phyloP scores from a whole-genome alignment of 2,888 invertebrate genomes.

The Parochlus steinenii region DNA sequence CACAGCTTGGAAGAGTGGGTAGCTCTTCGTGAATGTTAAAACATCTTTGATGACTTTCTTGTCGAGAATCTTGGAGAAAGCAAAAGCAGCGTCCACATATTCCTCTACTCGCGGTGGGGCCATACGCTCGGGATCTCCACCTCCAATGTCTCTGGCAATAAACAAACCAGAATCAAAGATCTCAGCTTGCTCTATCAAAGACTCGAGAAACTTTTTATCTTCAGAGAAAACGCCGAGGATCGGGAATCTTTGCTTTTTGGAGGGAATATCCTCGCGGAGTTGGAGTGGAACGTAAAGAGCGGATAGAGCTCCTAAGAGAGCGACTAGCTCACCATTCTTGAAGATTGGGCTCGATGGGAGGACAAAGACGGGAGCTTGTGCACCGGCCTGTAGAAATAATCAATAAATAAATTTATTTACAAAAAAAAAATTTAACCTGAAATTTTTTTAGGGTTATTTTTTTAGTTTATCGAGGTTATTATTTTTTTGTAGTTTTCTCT shows the following conservation, averaged over 20 bases:
- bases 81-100: conserved; percentile 50
- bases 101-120: conserved; percentile 58
- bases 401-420: no score
- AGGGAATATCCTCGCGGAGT: conserved; percentile 53
- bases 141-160: conserved; percentile 51
- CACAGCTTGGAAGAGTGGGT: conserved; percentile 69
- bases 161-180: conserved; percentile 58
- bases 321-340: conserved; percentile 58
- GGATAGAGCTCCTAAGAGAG: conserved; percentile 72
- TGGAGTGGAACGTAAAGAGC: conserved; percentile 51
- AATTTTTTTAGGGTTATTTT: no score
- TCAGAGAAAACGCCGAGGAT: conserved; percentile 44
- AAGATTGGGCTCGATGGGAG: conserved; percentile 49
- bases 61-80: conserved; percentile 40
- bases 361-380: conserved; percentile 67
- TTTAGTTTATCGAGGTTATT: no score
- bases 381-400: no score
- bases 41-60: conserved; percentile 45
- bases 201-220: conserved; percentile 33
- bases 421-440: no score
- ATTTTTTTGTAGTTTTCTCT: no score
- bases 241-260: conserved; percentile 38
- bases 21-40: conserved; percentile 45
- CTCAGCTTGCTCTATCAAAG: conserved; percentile 40
- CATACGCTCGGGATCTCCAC: conserved; percentile 86